These are phyloP conservation scores for Schizotus pectinicornis DNA, from an alignment of 2,888 invertebrate species.

Conservation along the genomic window DNA sequence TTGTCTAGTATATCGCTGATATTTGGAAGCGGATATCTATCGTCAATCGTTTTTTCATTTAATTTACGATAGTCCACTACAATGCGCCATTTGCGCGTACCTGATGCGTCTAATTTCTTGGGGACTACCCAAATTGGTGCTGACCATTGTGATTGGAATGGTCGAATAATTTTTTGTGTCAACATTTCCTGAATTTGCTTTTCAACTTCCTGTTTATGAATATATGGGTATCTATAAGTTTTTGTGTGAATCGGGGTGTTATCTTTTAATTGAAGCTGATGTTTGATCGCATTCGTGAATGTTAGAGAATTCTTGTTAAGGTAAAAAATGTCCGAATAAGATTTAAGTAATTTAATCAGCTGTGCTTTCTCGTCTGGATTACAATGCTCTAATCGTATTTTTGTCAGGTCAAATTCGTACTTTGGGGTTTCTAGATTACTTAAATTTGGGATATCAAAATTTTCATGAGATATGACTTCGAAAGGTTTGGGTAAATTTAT, in stretches of 20 bases:
- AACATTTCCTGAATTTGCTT: conserved; percentile 31
- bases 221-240: conserved; percentile 38
- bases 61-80: too few relatives aligned
- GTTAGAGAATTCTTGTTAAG: conserved; percentile 14
- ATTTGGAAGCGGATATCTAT: conserved; percentile 45
- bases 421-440: conserved; percentile 4
- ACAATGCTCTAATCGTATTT: conserved; percentile 28
- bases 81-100: too few relatives aligned
- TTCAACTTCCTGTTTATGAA: too few relatives aligned
- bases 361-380: conserved; percentile 29
- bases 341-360: conserved; percentile 20
- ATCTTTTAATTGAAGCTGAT: conserved; percentile 24
- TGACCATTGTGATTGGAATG: conserved; percentile 25
- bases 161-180: conserved; percentile 29
- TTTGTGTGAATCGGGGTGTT: conserved; percentile 32
- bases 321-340: conserved; percentile 32
- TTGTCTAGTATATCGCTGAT: conserved; percentile 47
- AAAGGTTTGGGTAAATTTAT: conserved; percentile 24
- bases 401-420: not conserved
- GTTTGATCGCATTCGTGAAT: conserved; percentile 36
- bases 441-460: not conserved
- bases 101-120: too few relatives aligned
- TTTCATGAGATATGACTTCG: conserved; percentile 19
- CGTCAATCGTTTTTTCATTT: too few relatives aligned
- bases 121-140: conserved; percentile 36